Conservation (phyloP, 1,140 invertebrate genomes). For the Phymastichus coffea region DNA sequence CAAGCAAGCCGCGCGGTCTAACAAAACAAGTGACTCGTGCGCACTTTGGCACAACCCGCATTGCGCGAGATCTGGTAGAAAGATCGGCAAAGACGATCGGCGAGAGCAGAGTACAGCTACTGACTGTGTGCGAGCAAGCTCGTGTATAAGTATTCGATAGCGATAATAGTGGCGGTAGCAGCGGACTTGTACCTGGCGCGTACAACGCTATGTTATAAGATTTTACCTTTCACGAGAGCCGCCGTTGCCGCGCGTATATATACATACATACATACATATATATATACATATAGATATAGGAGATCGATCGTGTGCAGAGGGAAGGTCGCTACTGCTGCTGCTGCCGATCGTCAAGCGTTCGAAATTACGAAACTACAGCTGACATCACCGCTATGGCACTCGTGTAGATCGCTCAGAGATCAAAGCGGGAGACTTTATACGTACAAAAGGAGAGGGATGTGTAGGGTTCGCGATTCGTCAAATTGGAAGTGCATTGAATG, state of each 20-base stretch:
- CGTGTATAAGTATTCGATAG: no score
- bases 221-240: slow-evolving; percentile 21
- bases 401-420: slow-evolving; percentile 4
- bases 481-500: slow-evolving; percentile 25
- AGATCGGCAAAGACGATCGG: no score
- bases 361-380: slow-evolving; percentile 20
- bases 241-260: not conserved
- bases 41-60: no score
- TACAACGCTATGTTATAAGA: slow-evolving; percentile 1
- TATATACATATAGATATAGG: no score
- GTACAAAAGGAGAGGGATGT: no score
- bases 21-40: no score
- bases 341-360: slow-evolving; percentile 9
- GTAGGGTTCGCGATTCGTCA: slow-evolving; percentile 12
- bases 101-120: no score
- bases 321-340: no score
- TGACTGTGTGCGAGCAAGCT: no score
- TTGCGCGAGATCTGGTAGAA: no score
- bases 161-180: not conserved
- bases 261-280: no score
- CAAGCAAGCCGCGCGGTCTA: no score
- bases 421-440: slow-evolving; percentile 7
- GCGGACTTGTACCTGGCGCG: not conserved
- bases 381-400: slow-evolving; percentile 1
- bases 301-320: slow-evolving; percentile 15